Conservation (phyloP, 2,888 invertebrate genomes). For the Drosophila borealis region DNA sequence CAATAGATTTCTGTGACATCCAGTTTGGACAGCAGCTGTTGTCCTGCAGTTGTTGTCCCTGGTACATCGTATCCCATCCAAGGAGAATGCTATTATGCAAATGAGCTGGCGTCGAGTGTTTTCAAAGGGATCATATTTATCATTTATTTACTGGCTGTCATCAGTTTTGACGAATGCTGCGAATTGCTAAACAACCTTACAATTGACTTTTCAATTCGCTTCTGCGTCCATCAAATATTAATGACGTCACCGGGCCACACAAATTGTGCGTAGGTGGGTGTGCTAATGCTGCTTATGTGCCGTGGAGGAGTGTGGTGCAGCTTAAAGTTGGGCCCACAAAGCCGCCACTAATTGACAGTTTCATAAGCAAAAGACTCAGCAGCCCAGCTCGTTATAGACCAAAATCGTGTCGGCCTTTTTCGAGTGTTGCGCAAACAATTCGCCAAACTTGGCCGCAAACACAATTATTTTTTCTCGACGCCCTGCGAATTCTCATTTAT, state of each 20-base stretch:
- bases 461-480: constrained; percentile 47
- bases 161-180: constrained; percentile 54
- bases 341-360: constrained; percentile 78
- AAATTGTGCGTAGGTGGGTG: constrained; percentile 3
- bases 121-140: constrained; percentile 76
- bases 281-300: not conserved
- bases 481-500: constrained; percentile 47
- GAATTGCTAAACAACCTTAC: constrained; percentile 32
- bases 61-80: constrained; percentile 14
- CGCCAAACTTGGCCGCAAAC: constrained; percentile 44
- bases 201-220: constrained; percentile 51
- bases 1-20: constrained; percentile 17
- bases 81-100: constrained; percentile 71
- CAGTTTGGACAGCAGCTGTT: constrained; percentile 20
- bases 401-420: constrained; percentile 34
- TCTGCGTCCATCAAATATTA: constrained; percentile 33
- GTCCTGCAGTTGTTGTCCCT: not conserved
- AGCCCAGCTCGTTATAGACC: constrained; percentile 63
- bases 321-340: constrained; percentile 60
- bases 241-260: constrained; percentile 49
- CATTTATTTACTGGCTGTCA: constrained; percentile 79
- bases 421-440: constrained; percentile 74
- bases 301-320: constrained; percentile 13
- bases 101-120: constrained; percentile 64
- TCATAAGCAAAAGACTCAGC: constrained; percentile 55